phyloP scores from a whole-genome alignment of 2,113 vertebrate species.

The Zosterops hypoxanthus region DNA sequence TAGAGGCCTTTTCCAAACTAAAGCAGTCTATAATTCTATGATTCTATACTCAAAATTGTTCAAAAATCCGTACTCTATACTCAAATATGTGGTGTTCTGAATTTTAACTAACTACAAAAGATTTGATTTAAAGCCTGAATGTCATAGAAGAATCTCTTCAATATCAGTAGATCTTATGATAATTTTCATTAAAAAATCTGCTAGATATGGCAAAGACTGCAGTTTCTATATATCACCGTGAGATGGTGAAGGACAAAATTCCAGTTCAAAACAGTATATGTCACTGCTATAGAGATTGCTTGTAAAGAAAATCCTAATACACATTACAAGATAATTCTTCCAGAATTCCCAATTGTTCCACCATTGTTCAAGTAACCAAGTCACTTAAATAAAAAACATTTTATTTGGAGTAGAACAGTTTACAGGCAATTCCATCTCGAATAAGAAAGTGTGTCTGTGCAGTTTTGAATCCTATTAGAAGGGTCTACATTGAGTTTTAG shows the following conservation, averaged over 20 bases:
- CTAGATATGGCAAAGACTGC: neutral
- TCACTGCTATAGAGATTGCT: neutral
- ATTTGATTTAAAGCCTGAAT: neutral
- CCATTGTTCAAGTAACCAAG: neutral
- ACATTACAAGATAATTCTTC: neutral
- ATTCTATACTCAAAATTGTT: neutral
- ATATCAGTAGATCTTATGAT: neutral
- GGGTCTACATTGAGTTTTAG: neutral
- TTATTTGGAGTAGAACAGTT: neutral
- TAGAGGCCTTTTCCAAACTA: neutral
- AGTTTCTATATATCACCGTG: neutral
- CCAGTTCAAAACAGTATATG: neutral
- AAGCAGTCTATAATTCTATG: neutral
- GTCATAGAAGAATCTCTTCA: neutral
- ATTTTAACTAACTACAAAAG: neutral
- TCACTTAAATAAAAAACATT: neutral
- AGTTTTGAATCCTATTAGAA: slow-evolving; percentile 21
- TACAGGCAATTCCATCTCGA: neutral
- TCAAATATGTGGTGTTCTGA: rapidly evolving
- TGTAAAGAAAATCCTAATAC: neutral
- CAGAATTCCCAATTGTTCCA: neutral
- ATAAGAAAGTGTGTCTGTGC: neutral
- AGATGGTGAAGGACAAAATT: neutral
- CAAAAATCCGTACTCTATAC: neutral
- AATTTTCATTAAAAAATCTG: neutral